phyloP scores from a whole-genome alignment of 2,797 vertebrate genomes.

The Xenops minutus region DNA sequence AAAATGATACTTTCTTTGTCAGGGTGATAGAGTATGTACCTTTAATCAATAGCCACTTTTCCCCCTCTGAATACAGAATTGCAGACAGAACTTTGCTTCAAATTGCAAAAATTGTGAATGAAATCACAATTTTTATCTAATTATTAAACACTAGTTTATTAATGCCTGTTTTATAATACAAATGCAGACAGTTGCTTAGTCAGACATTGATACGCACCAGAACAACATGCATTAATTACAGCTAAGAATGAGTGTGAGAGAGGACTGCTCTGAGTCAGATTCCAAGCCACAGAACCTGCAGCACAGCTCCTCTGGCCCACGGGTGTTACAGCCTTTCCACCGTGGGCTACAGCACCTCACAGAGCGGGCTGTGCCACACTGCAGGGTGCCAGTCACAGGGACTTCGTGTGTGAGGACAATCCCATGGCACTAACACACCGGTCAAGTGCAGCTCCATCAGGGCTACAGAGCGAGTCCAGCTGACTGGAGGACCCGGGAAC shows the following conservation, averaged over 20 bases:
- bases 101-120: neutral
- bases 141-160: neutral
- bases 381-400: neutral
- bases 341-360: neutral
- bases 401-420: neutral
- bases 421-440: neutral
- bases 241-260: neutral
- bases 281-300: neutral
- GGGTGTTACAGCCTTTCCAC: neutral
- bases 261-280: neutral
- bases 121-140: neutral
- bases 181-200: neutral
- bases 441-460: neutral
- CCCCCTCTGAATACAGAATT: neutral
- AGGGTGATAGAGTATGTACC: neutral
- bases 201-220: neutral
- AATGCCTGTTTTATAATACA: neutral
- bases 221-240: neutral
- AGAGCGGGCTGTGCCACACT: neutral
- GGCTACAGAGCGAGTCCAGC: fast-evolving
- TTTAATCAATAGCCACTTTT: neutral
- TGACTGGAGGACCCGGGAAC: neutral
- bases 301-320: fast-evolving
- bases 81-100: neutral
- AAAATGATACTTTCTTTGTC: neutral